Base-by-base conservation (phyloP, 2,888 invertebrate genomes). In the Eurytoma californica region DNA sequence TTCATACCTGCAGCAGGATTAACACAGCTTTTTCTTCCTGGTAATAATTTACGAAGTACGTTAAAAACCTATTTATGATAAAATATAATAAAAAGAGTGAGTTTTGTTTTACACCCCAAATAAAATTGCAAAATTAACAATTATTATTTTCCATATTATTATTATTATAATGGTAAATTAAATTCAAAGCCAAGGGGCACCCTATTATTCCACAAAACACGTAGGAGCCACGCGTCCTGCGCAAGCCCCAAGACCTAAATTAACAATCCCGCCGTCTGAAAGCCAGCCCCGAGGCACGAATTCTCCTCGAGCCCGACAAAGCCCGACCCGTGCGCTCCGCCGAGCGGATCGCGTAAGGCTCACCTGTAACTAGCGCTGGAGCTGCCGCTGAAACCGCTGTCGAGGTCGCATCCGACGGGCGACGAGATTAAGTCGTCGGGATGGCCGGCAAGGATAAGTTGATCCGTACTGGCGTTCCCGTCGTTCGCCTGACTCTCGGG, bases 301-400 rank as follows among this genome's bases (percentile, higher is more conserved):
- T 49, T 24, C 28, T 30, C 24, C 3, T 28, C 28, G 28, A 55
- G 55, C 28, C 20, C 53, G 30, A 55, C 68, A 57, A n/a, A 13
- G 39, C 18, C 39, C 39, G 14, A 16, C n/a, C 39, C 13, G 12
- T 13, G 24, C 68, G 39, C 68, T 53, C 39, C 18, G n/a, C 16
- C 57, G 39, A 12, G 39, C 47, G 13, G 39, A 20, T 12, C 39
- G 49, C n/a, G 9, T 58, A 53, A 70, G 30, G 79, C 77, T 28
- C 82, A 89, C 90, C 90, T 89, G 90, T 95, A 95, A 91, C 95
- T 95, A 83, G 95, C 95, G 90, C 95, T 95, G 87, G 95, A 95
- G 90, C 95, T 95, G 85, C 95, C 95, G 91, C 95, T 95, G 90
- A 95, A 95, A 72, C 95, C 95, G 89, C 95, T 95, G 90, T 96